A percentile compares a stretch with the other conserved stretches of the same genome.
phyloP scores from a whole-genome alignment of 2,113 vertebrate genomes.

The Glaucomys volans region DNA sequence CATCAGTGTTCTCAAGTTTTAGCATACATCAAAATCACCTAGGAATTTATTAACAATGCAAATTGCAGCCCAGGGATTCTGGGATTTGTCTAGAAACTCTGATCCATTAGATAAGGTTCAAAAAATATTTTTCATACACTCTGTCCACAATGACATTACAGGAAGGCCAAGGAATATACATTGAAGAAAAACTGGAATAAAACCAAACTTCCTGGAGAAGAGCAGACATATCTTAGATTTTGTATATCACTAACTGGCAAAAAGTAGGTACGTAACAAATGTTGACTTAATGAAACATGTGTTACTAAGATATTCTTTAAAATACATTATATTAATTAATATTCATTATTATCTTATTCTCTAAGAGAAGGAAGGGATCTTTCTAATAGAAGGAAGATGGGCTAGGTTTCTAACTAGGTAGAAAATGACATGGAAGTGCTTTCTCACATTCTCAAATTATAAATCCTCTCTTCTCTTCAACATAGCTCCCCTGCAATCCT shows the following conservation, averaged over 20 bases:
- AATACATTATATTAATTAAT: not conserved
- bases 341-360: not conserved
- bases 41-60: not conserved
- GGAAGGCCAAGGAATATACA: not conserved
- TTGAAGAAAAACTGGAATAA: not conserved
- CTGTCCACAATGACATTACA: not conserved
- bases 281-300: not conserved
- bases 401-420: not conserved
- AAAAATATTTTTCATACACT: not conserved
- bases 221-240: not conserved
- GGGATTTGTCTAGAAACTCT: not conserved
- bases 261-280: not conserved
- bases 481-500: not conserved
- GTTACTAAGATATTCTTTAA: slow-evolving; percentile 2
- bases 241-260: not conserved
- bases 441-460: slow-evolving; percentile 9
- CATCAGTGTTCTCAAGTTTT: not conserved
- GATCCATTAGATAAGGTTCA: not conserved
- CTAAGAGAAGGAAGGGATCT: not conserved
- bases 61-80: not conserved
- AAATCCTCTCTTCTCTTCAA: not conserved
- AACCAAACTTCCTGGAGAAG: not conserved
- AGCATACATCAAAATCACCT: not conserved
- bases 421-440: not conserved
- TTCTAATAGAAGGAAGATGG: not conserved